phyloP scores from a whole-genome alignment of 2,113 vertebrate genomes.

The Lophochroa leadbeateri region DNA sequence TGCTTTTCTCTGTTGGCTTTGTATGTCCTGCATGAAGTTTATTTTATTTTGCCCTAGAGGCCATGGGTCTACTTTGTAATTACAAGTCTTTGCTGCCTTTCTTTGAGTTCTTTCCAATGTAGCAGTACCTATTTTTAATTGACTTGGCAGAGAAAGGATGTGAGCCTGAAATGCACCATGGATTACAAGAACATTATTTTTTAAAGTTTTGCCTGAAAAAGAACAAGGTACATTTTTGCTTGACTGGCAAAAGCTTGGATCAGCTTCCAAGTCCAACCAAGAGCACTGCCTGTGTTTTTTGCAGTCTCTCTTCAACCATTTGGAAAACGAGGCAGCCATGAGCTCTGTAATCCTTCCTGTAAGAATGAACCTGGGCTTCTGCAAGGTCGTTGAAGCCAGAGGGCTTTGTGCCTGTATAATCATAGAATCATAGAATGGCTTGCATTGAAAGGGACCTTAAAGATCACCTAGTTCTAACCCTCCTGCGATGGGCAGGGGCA shows the following conservation, averaged over 20 bases:
- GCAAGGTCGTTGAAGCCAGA: background rate
- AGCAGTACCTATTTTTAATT: slow-evolving; percentile 36
- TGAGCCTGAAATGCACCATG: background rate
- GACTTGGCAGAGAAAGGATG: slow-evolving; percentile 34
- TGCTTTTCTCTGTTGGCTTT: background rate
- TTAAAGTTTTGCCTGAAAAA: background rate
- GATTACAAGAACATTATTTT: background rate
- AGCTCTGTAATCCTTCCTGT: background rate
- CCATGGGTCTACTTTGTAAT: background rate
- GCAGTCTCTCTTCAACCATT: background rate
- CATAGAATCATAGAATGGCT: background rate
- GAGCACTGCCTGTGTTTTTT: background rate
- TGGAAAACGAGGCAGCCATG: background rate
- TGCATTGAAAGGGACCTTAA: background rate
- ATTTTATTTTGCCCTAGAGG: background rate
- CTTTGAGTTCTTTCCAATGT: slow-evolving; percentile 22
- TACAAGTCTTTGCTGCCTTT: slow-evolving; percentile 9
- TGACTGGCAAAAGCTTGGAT: background rate
- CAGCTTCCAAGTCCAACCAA: background rate
- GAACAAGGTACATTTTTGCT: background rate
- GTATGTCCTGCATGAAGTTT: background rate
- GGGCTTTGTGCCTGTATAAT: background rate
- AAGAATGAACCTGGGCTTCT: background rate
- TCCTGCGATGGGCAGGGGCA: background rate
- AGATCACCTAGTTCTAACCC: background rate